Evolutionary conservation across 2,797 vertebrate genomes (phyloP).

Genomic region (Thaleichthys pacificus): DNA sequence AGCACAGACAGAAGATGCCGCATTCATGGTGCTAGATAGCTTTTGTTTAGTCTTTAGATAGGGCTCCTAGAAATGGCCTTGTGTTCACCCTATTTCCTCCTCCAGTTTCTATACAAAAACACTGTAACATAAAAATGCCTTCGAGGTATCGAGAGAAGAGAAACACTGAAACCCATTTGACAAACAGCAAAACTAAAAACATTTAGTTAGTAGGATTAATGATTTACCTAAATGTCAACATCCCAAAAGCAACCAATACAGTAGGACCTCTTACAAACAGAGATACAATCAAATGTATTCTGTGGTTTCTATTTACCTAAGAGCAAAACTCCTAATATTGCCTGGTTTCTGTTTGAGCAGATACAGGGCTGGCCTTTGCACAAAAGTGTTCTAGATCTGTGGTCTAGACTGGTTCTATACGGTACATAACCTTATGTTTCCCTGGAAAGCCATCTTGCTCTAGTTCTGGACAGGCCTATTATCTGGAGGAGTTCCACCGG

Average conservation of each 20-base stretch:
- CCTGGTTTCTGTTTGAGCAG: background rate
- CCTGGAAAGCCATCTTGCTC: conserved; percentile 50
- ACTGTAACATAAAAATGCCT: too few species aligned
- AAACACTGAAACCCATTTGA: conserved; percentile 6
- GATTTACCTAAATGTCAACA: conserved; percentile 29
- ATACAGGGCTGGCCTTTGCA: background rate
- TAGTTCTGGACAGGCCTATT: conserved; percentile 47
- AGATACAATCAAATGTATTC: too few species aligned
- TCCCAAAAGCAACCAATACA: background rate
- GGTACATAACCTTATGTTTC: conserved; percentile 62
- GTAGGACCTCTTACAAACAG: too few species aligned
- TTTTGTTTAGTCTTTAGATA: too few species aligned
- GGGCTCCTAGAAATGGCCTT: too few species aligned
- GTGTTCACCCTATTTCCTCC: too few species aligned
- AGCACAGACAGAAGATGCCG: too few species aligned
- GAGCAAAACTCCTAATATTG: too few species aligned
- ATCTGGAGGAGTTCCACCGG: conserved; percentile 51
- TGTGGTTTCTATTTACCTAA: too few species aligned
- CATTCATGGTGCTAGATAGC: too few species aligned
- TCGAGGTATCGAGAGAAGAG: too few species aligned
- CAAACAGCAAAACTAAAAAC: conserved; percentile 21
- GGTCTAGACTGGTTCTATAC: conserved; percentile 16
- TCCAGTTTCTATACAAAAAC: too few species aligned
- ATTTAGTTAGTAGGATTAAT: conserved; percentile 25
- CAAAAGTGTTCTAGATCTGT: conserved; percentile 13